Percentiles rank a stretch among this genome's conserved stretches.
Conservation (phyloP, 2,113 vertebrate species). For the Sorex fumeus region DNA sequence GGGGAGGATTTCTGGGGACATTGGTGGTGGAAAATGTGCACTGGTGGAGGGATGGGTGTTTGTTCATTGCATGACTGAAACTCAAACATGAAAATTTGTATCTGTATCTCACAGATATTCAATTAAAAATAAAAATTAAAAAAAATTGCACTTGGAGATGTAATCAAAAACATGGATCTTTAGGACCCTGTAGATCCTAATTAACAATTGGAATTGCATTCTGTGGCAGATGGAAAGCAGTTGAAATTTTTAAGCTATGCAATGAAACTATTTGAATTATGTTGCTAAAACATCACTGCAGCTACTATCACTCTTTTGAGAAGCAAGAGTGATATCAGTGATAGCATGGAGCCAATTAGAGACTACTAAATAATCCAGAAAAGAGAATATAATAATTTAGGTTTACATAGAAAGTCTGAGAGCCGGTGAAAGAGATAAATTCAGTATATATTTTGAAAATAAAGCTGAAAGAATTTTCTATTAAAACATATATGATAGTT, state of each 20-base stretch:
- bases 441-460: conserved; percentile 23
- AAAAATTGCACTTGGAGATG: not conserved
- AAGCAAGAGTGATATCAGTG: not conserved
- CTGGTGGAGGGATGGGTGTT: too few relatives aligned
- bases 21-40: too few relatives aligned
- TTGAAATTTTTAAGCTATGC: not conserved
- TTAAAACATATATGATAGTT: not conserved
- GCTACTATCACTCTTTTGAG: not conserved
- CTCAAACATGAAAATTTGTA: too few relatives aligned
- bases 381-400: not conserved
- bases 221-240: not conserved
- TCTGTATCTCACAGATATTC: too few relatives aligned
- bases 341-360: not conserved
- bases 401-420: not conserved
- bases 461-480: not conserved
- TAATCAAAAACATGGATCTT: not conserved
- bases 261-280: not conserved
- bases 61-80: too few relatives aligned
- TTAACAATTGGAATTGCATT: not conserved
- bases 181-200: not conserved
- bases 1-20: too few relatives aligned
- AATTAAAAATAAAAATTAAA: too few relatives aligned
- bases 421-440: not conserved
- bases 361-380: not conserved
- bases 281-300: not conserved